phyloP scores from a whole-genome alignment of 1,140 invertebrate genomes.

The Lucilia sericata region DNA sequence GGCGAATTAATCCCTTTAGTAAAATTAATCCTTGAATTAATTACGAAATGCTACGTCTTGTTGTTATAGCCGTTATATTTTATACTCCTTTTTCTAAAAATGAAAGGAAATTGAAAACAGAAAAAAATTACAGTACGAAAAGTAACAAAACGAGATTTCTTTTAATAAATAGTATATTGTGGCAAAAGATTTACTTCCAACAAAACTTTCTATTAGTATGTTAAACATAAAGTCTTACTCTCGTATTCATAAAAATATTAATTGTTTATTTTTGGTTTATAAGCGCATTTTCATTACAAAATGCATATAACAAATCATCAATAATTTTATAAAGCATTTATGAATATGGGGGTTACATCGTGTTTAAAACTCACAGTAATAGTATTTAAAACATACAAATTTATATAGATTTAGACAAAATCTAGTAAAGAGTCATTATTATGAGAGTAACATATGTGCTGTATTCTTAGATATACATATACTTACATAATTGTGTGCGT shows the following conservation, averaged over 20 bases:
- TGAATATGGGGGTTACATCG: too few species aligned
- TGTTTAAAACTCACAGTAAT: background rate
- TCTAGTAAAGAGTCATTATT: background rate
- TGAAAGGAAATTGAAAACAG: background rate
- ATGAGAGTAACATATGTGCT: background rate
- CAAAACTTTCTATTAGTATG: background rate
- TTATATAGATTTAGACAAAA: slow-evolving; percentile 19
- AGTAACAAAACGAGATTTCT: background rate
- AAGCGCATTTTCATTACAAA: too few species aligned
- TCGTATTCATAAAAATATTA: too few species aligned
- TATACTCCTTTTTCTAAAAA: background rate
- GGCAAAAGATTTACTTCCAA: background rate
- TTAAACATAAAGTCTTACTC: background rate
- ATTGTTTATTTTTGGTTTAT: too few species aligned
- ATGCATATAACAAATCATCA: too few species aligned
- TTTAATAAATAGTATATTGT: slow-evolving; percentile 5
- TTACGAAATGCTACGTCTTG: background rate
- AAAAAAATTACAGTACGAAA: background rate
- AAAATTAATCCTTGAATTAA: slow-evolving; percentile 25
- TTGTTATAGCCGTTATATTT: background rate
- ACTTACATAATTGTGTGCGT: background rate
- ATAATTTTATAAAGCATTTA: too few species aligned
- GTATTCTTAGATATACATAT: too few species aligned
- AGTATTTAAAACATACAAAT: background rate
- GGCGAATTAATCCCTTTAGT: slow-evolving; percentile 15